Conservation (phyloP, 2,888 invertebrate species). For the Ophion slaviceki region DNA sequence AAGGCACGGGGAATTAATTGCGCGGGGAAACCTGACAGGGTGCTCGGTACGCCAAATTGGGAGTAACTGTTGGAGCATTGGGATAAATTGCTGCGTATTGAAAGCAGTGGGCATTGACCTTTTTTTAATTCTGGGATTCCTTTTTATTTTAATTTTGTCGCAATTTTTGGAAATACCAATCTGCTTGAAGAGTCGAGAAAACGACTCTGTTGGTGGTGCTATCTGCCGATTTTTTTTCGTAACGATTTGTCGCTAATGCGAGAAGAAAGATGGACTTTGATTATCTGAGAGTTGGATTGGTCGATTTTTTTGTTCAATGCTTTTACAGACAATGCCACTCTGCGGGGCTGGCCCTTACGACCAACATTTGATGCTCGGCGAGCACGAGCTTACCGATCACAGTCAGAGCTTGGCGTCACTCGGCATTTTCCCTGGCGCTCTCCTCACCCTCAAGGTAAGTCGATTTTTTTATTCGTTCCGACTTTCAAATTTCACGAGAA, state of each 20-base stretch:
- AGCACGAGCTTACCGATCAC: constrained; percentile 79
- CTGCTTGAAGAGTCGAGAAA: neutral
- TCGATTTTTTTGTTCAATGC: constrained; percentile 19
- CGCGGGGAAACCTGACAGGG: neutral
- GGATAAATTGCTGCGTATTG: neutral
- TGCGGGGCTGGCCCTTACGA: constrained; percentile 80
- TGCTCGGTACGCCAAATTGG: neutral
- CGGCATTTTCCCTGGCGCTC: constrained; percentile 79
- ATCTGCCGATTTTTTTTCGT: neutral
- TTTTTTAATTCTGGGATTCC: neutral
- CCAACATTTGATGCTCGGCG: constrained; percentile 80
- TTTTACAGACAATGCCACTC: constrained; percentile 79
- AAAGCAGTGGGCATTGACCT: neutral
- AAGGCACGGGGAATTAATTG: neutral
- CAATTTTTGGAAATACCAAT: neutral
- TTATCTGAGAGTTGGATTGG: neutral
- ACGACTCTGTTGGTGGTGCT: neutral
- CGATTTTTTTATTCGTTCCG: neutral
- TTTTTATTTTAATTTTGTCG: neutral
- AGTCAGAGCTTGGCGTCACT: constrained; percentile 79
- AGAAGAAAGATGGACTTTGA: neutral
- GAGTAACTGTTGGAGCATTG: neutral
- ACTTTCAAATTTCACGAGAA: neutral
- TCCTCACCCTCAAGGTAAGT: constrained; percentile 80
- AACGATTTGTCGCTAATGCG: too few relatives aligned